Percentiles rank a stretch among this genome's conserved stretches.
phyloP scores from a whole-genome alignment of 2,888 invertebrate species.

The Nymphalis polychloros region DNA sequence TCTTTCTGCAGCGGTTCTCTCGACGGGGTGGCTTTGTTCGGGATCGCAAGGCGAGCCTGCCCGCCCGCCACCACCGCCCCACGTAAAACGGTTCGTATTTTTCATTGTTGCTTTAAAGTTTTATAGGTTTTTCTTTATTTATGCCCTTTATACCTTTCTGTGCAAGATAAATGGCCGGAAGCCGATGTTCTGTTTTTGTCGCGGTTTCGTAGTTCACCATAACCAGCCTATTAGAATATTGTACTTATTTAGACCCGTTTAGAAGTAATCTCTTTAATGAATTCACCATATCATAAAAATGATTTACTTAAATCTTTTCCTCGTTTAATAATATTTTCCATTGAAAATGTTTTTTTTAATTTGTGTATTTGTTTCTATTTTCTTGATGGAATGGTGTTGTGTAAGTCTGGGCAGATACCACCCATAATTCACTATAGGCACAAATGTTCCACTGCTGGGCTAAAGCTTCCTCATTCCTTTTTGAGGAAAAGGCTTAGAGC shows the following conservation, averaged over 20 bases:
- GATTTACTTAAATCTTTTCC: not conserved
- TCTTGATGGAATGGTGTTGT: no score
- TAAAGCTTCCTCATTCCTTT: no score
- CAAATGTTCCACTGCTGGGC: no score
- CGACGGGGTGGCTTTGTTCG: conserved; percentile 72
- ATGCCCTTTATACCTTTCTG: conserved; percentile 74
- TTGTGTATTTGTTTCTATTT: not conserved
- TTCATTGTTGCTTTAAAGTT: conserved; percentile 81
- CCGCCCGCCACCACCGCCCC: conserved; percentile 50
- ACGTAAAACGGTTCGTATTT: conserved; percentile 80
- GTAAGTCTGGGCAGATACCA: no score
- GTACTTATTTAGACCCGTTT: conserved; percentile 14
- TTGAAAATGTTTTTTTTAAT: not conserved
- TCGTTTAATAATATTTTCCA: conserved; percentile 10
- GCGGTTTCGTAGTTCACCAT: conserved; percentile 57
- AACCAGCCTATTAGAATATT: conserved; percentile 6
- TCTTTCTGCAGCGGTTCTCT: conserved; percentile 73
- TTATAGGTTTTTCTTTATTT: conserved; percentile 81
- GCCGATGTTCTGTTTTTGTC: conserved; percentile 71
- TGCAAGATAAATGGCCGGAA: conserved; percentile 72
- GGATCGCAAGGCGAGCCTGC: conserved; percentile 54
- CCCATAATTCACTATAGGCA: no score
- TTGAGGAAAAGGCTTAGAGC: no score
- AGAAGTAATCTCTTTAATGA: conserved; percentile 16
- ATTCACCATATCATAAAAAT: conserved; percentile 15